Conservation (phyloP, 2,113 vertebrate species). For the Brachionichthys hirsutus region DNA sequence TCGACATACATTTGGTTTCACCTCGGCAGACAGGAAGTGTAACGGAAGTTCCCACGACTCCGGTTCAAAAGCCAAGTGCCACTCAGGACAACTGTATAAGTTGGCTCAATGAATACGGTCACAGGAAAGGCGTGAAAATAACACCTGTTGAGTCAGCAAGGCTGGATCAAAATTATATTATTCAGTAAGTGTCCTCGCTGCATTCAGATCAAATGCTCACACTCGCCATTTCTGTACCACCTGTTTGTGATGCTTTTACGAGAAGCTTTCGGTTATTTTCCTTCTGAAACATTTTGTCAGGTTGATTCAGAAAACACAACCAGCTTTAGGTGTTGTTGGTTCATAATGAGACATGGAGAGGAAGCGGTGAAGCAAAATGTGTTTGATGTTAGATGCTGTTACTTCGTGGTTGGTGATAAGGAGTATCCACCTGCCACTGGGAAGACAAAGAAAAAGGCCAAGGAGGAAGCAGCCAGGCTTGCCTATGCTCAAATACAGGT, state of each 20-base stretch:
- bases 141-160: slow-evolving; percentile 14
- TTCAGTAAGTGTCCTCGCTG: slow-evolving; percentile 40
- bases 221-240: no score
- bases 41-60: not conserved
- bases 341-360: no score
- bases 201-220: not conserved
- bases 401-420: slow-evolving; percentile 46
- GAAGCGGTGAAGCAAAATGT: not conserved
- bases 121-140: slow-evolving; percentile 23
- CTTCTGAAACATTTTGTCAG: no score
- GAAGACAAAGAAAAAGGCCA: slow-evolving; percentile 67
- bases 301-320: no score
- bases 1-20: slow-evolving; percentile 1
- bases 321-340: no score
- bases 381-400: slow-evolving; percentile 33
- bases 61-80: not conserved
- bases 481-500: slow-evolving; percentile 43
- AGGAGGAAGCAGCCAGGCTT: slow-evolving; percentile 66
- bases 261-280: no score
- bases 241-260: no score
- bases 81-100: slow-evolving; percentile 44
- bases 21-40: slow-evolving; percentile 30
- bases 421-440: slow-evolving; percentile 55
- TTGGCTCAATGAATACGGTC: slow-evolving; percentile 73
- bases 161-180: not conserved